Evolutionary conservation across 2,797 vertebrate species (phyloP).

Genomic region (Glyptemys insculpta): DNA sequence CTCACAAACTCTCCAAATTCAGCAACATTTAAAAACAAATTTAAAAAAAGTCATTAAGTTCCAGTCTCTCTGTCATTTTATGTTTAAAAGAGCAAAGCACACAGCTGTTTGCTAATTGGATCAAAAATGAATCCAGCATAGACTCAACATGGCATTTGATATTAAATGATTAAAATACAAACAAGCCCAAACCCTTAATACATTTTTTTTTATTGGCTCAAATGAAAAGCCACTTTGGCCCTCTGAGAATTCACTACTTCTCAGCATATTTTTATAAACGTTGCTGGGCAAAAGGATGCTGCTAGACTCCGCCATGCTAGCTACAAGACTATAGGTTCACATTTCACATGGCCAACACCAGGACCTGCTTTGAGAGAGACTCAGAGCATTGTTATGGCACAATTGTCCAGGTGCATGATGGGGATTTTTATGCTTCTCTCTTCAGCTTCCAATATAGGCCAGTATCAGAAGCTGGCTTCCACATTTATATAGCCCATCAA

Average conservation of each 20-base stretch:
- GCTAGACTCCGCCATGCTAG: not conserved
- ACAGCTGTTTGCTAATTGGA: not conserved
- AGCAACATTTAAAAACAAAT: fast-evolving
- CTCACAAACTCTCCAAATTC: not conserved
- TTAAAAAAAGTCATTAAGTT: not conserved
- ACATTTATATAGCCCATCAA: not conserved
- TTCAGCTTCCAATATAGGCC: not conserved
- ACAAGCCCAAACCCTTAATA: not conserved
- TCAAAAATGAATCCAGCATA: not conserved
- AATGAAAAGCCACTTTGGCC: not conserved
- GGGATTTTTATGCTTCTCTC: not conserved
- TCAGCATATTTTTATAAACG: not conserved
- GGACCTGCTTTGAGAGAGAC: not conserved
- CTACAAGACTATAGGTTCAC: not conserved
- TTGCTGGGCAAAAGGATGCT: not conserved
- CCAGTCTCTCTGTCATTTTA: not conserved
- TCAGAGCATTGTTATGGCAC: not conserved
- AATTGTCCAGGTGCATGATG: not conserved
- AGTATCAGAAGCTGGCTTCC: not conserved
- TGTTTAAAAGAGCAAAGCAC: not conserved
- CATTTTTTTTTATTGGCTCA: not conserved
- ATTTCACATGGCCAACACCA: not conserved
- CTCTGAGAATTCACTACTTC: not conserved
- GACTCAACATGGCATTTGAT: not conserved
- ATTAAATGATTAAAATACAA: not conserved